Percentiles rank a stretch among this genome's conserved stretches.
Evolutionary conservation across 2,797 vertebrate species (phyloP).

Genomic region (Aeoliscus strigatus): DNA sequence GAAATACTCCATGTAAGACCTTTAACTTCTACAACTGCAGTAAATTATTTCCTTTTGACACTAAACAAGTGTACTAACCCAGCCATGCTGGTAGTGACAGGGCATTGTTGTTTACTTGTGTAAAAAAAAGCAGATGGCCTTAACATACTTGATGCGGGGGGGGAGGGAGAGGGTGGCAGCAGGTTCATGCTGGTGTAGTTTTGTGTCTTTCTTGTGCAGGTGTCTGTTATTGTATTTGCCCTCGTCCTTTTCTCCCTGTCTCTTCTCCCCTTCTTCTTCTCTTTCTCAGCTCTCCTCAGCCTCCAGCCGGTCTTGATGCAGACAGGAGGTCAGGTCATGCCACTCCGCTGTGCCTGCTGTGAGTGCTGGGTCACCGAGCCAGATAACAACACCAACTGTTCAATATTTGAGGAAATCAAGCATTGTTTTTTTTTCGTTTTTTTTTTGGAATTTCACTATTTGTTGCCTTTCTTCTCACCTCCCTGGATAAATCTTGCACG

Average conservation of each 20-base stretch:
- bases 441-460: conserved; percentile 55
- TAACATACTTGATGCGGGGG: conserved; percentile 67
- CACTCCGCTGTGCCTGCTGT: conserved; percentile 69
- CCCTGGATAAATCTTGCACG: conserved; percentile 49
- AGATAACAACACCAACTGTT: conserved; percentile 75
- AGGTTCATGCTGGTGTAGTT: conserved; percentile 62
- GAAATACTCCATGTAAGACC: conserved; percentile 29
- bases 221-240: conserved; percentile 67
- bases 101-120: conserved; percentile 67
- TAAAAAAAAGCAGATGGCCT: conserved; percentile 68
- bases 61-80: conserved; percentile 48
- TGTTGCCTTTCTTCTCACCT: conserved; percentile 40
- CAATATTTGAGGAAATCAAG: conserved; percentile 72
- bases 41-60: conserved; percentile 46
- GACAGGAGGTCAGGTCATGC: conserved; percentile 74
- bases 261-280: conserved; percentile 55
- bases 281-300: conserved; percentile 60
- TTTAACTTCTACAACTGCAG: conserved; percentile 41
- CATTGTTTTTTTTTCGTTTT: conserved; percentile 45
- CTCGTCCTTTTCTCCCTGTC: conserved; percentile 71
- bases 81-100: conserved; percentile 59
- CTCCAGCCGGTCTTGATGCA: conserved; percentile 57
- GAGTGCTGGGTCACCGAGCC: conserved; percentile 69
- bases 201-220: conserved; percentile 56
- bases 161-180: conserved; percentile 45